Evolutionary conservation across 2,797 vertebrate genomes (phyloP), one percentile per base, ranked within the genome.

Genomic region (Melanotaenia parkinsoni): DNA sequence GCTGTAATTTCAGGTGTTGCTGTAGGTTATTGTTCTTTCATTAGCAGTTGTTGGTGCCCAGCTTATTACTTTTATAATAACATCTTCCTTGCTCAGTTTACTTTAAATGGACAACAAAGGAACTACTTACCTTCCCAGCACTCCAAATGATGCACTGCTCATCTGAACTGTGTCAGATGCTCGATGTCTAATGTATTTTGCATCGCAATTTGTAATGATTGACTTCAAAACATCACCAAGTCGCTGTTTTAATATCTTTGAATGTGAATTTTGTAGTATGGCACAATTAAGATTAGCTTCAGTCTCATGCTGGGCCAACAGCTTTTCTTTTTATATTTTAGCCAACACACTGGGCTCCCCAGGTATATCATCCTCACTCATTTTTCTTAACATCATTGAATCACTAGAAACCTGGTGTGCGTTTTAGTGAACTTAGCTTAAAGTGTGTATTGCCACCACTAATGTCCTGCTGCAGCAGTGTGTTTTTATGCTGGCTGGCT

Each of bases 1-100:
- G 58, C 69, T 66, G 45, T 70, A 72, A 75, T 87, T 79, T 77
- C 79, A 85, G 79, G 72, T 87, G 66, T 67, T 76, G 74, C 76
- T 84, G 58, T 26, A 76, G 64, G 64, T 71, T 56, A 67, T 85
- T 81, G 73, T 81, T 83, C 75, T 88, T 84, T 88, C 86, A 87
- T 90, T 88, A 85, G 81, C 69, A 66, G 67, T n/a, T 1, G 81
- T 76, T 83, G 73, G 50, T 28, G 47, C 22, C 47, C 13, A 72
- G 53, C 71, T 77, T 76, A 79, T 79, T 85, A 63, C 37, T 62
- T 87, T 83, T 76, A 80, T 69, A 82, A 79, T 63, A 57, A 51
- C 47, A 60, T 77, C 58, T 66, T 83, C 70, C 56, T 68, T 72
- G 58, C 70, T 84, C 75, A 74, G 72, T 66, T 67, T 72, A 60